Base-by-base conservation (phyloP, 2,113 vertebrate species). In the Rhinoderma darwinii region DNA sequence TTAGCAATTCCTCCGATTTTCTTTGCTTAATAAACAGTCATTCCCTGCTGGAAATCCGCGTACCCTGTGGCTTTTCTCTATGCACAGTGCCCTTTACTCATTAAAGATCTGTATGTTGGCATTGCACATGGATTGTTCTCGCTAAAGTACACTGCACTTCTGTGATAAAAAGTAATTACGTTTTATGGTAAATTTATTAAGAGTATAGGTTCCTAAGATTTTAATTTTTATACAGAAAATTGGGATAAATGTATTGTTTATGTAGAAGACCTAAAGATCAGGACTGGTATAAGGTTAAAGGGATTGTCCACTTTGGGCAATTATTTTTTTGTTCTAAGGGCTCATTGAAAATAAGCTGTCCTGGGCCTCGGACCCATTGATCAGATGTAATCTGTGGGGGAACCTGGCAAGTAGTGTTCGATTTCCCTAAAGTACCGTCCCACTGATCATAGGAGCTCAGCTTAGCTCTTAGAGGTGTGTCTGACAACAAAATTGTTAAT, bases 11-110 rank as follows among this genome's bases (percentile, higher is more conserved):
- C 66, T 77, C 74, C 66, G 73, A 70, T 83, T 43, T 78, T 86
- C 74, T 68, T 86, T 78, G 74, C 84, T 54, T 86, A 86, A 78
- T 78, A 86, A 78, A 86, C 54, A 86, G 74, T 44, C 56, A 66
- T 78, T 78, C 56, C 74, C 56, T n/a, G 37, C 54, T 47, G 74
- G 61, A 78, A 6, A 66, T 75, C 74, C 20, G 41, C 77, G 54
- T 72, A 79, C 20, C 59, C 74, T 47, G 25, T 78, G 74, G 73
- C 56, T 77, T 61, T 77, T 41, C 54, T 25, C 35, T 30, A 77
- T 85, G 54, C 43, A 77, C 41, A 20, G 56, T 84, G 83, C 83
- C 37, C 70, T 66, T 47, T 82, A n/a, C 80, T 68, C 41, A 63
- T 81, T 61, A 81, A 41, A 43, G 56, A 81, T 80, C 27, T 35